These are phyloP conservation scores for Galerucella nymphaeae DNA, from an alignment of 2,888 invertebrate genomes.

Conservation along the genomic window DNA sequence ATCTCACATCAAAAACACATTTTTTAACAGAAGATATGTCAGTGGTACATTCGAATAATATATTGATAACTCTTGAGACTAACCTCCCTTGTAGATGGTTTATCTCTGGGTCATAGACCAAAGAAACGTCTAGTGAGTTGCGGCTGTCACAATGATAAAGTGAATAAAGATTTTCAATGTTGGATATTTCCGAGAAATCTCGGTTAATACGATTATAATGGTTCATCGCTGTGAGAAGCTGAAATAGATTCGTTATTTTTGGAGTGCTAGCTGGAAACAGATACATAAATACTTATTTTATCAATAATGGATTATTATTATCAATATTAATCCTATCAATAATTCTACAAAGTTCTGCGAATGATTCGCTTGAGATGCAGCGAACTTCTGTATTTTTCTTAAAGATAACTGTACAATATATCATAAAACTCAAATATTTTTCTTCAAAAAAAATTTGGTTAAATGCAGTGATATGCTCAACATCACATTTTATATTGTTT, in stretches of 20 bases:
- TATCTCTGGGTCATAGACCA: neutral
- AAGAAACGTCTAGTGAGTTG: constrained; percentile 14
- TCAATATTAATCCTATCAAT: too few relatives aligned
- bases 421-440: too few relatives aligned
- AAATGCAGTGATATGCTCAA: neutral
- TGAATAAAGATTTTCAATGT: constrained; percentile 11
- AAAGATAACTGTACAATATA: too few relatives aligned
- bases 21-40: neutral
- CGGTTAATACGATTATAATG: constrained; percentile 18
- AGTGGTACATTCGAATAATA: neutral
- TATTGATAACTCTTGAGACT: neutral
- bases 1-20: neutral
- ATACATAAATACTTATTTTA: too few relatives aligned
- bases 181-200: constrained; percentile 16
- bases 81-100: neutral
- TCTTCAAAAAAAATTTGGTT: too few relatives aligned
- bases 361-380: too few relatives aligned
- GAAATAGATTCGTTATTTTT: constrained; percentile 9
- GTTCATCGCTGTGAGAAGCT: neutral
- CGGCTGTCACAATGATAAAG: constrained; percentile 18
- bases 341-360: too few relatives aligned
- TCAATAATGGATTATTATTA: too few relatives aligned
- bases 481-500: neutral
- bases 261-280: neutral
- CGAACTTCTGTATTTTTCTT: too few relatives aligned